phyloP scores from a whole-genome alignment of 1,140 invertebrate species.

The Schmidtea mediterranea region DNA sequence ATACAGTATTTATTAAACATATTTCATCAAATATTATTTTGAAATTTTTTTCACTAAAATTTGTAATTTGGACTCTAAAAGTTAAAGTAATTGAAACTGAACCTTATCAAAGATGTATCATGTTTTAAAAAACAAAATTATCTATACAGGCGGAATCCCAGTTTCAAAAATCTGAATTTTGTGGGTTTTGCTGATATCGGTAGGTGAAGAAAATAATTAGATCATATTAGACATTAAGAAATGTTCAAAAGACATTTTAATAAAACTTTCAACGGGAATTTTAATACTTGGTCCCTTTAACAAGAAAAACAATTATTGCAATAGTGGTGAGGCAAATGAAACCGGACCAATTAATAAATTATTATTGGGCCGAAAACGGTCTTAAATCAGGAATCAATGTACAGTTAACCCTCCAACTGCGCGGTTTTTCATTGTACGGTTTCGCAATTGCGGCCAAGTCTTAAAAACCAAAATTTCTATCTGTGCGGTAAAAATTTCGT shows the following conservation, averaged over 20 bases:
- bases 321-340: slow-evolving; percentile 83
- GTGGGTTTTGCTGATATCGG: slow-evolving; percentile 98
- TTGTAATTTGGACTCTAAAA: slow-evolving; percentile 88
- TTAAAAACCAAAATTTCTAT: too few species aligned
- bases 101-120: slow-evolving; percentile 84
- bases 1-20: too few species aligned
- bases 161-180: slow-evolving; percentile 84
- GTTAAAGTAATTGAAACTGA: slow-evolving; percentile 93
- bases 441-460: too few species aligned
- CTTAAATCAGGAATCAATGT: slow-evolving; percentile 80
- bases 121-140: slow-evolving; percentile 94
- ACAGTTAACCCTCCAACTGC: too few species aligned
- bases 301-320: slow-evolving; percentile 84
- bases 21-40: too few species aligned
- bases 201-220: slow-evolving; percentile 84
- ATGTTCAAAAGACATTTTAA: slow-evolving; percentile 60
- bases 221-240: slow-evolving; percentile 89
- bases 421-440: too few species aligned
- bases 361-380: slow-evolving; percentile 95
- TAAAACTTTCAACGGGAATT: slow-evolving; percentile 60
- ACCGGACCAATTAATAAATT: slow-evolving; percentile 95
- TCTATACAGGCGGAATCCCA: slow-evolving; percentile 93
- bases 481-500: too few species aligned
- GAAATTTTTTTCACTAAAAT: too few species aligned
- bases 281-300: slow-evolving; percentile 84